Percentiles rank a stretch among this genome's conserved stretches.
Evolutionary conservation across 1,140 invertebrate species (phyloP).

Genomic region (Hirudo medicinalis): DNA sequence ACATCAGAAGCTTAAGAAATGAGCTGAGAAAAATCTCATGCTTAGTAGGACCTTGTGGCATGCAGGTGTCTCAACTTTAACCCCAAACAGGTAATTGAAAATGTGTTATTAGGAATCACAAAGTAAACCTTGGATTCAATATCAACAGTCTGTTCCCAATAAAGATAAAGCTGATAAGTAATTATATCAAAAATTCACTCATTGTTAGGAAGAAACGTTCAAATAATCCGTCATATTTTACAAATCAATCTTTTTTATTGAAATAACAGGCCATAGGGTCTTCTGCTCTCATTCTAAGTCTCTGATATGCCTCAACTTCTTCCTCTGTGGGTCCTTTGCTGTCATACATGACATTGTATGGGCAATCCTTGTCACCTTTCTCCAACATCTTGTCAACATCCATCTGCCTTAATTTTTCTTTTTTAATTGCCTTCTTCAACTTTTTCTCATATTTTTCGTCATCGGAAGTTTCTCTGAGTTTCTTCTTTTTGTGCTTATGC

Average conservation of each 20-base stretch:
- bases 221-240: not conserved
- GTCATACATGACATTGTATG: slow-evolving; percentile 72
- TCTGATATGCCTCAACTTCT: slow-evolving; percentile 81
- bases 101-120: too few relatives aligned
- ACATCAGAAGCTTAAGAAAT: too few relatives aligned
- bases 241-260: not conserved
- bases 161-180: too few relatives aligned
- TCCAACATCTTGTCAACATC: slow-evolving; percentile 53
- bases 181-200: too few relatives aligned
- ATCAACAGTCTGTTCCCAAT: too few relatives aligned
- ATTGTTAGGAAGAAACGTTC: too few relatives aligned
- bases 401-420: slow-evolving; percentile 40
- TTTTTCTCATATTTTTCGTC: slow-evolving; percentile 30
- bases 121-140: too few relatives aligned
- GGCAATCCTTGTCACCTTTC: slow-evolving; percentile 73
- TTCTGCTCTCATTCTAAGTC: slow-evolving; percentile 67
- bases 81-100: too few relatives aligned
- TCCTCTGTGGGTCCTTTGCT: slow-evolving; percentile 70
- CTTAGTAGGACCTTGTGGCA: too few relatives aligned
- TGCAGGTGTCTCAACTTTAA: too few relatives aligned
- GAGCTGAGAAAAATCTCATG: too few relatives aligned
- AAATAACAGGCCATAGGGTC: slow-evolving; percentile 65
- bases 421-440: slow-evolving; percentile 27
- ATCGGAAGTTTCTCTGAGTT: slow-evolving; percentile 25
- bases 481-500: slow-evolving; percentile 25